These are phyloP conservation scores for Rhinopomastus cyanomelas DNA, from an alignment of 2,113 vertebrate genomes.

Conservation along the genomic window DNA sequence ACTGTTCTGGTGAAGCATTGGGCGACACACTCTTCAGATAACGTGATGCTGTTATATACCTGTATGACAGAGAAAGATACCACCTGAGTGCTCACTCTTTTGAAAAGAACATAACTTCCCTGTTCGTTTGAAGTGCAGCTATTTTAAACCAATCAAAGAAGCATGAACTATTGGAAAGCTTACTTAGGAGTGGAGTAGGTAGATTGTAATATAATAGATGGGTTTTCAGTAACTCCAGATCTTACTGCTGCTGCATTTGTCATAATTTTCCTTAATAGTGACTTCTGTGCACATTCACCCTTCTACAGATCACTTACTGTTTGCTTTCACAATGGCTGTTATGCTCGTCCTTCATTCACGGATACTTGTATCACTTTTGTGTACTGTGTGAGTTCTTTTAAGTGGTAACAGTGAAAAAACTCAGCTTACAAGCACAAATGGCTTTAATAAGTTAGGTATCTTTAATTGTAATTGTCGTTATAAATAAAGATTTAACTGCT, in stretches of 20 bases:
- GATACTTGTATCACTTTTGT: background rate
- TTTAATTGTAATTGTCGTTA: background rate
- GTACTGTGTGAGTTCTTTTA: background rate
- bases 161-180: background rate
- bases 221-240: background rate
- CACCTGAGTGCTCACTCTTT: rapidly evolving
- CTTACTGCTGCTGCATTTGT: background rate
- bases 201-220: background rate
- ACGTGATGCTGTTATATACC: background rate
- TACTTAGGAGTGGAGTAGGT: background rate
- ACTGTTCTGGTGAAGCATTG: background rate
- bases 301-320: background rate
- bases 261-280: rapidly evolving
- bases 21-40: rapidly evolving
- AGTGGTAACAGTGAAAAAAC: background rate
- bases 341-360: background rate
- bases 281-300: background rate
- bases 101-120: background rate
- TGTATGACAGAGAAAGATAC: background rate
- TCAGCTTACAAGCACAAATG: background rate
- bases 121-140: background rate
- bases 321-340: background rate
- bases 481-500: background rate
- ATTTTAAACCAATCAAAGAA: background rate
- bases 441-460: background rate